Percentiles rank a stretch among this genome's conserved stretches.
These are phyloP conservation scores for Lasiurus cinereus DNA, from an alignment of 2,113 vertebrate genomes.

Conservation along the genomic window DNA sequence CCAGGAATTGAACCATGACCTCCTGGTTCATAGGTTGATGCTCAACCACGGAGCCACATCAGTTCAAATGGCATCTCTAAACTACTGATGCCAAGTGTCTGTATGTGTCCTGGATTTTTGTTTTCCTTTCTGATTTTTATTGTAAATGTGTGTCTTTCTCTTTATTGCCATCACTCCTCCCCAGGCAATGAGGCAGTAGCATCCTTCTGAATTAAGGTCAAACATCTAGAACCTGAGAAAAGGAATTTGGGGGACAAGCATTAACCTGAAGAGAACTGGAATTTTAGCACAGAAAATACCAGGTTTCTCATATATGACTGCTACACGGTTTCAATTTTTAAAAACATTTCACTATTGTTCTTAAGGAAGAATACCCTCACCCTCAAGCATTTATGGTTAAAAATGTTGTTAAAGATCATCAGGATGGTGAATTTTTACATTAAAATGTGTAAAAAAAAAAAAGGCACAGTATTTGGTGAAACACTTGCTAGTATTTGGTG, in stretches of 20 bases:
- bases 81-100: not conserved
- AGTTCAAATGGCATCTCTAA: not conserved
- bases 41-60: too few species aligned
- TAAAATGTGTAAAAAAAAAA: not conserved
- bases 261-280: not conserved
- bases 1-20: too few species aligned
- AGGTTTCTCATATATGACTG: not conserved
- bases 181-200: not conserved
- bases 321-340: not conserved
- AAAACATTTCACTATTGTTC: not conserved
- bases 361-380: not conserved
- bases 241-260: not conserved
- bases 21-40: too few species aligned
- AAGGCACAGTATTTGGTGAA: not conserved
- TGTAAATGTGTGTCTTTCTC: not conserved
- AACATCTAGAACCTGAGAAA: not conserved
- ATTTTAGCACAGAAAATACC: not conserved
- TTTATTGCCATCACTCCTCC: not conserved
- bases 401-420: not conserved
- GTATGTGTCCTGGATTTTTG: not conserved
- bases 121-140: not conserved
- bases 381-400: constrained; percentile 20
- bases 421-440: not conserved
- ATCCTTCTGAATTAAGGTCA: not conserved
- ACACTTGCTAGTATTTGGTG: not conserved